Evolutionary conservation across 2,113 vertebrate genomes (phyloP).

Genomic region (Agelaius tricolor): DNA sequence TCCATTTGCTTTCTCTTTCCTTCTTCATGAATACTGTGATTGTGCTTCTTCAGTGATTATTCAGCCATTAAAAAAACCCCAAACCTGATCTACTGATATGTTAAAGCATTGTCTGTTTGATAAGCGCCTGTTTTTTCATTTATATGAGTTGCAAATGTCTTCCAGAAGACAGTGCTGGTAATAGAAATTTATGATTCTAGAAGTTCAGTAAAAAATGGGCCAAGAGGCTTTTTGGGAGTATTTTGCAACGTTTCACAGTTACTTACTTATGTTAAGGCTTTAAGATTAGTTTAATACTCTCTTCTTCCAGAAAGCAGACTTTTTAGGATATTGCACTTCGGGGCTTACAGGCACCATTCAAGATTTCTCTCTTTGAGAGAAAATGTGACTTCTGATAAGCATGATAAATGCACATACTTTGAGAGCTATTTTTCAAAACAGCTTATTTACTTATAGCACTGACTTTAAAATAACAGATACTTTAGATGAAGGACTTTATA

Average conservation of each 20-base stretch:
- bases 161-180: background rate
- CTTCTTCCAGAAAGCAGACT: background rate
- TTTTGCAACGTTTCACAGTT: background rate
- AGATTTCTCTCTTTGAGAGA: background rate
- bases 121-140: background rate
- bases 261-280: background rate
- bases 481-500: background rate
- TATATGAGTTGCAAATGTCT: conserved; percentile 6
- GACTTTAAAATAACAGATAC: background rate
- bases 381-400: background rate
- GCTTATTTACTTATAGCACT: background rate
- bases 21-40: conserved; percentile 7
- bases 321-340: background rate
- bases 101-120: background rate
- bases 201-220: background rate
- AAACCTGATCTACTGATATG: background rate
- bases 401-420: background rate
- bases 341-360: background rate
- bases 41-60: conserved; percentile 29
- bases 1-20: conserved; percentile 29
- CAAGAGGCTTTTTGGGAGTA: background rate
- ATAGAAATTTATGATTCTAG: background rate
- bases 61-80: background rate
- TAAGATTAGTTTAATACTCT: background rate
- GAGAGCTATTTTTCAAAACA: background rate